Conservation (phyloP, 2,888 invertebrate genomes). For the Drosophila nigricruria region DNA sequence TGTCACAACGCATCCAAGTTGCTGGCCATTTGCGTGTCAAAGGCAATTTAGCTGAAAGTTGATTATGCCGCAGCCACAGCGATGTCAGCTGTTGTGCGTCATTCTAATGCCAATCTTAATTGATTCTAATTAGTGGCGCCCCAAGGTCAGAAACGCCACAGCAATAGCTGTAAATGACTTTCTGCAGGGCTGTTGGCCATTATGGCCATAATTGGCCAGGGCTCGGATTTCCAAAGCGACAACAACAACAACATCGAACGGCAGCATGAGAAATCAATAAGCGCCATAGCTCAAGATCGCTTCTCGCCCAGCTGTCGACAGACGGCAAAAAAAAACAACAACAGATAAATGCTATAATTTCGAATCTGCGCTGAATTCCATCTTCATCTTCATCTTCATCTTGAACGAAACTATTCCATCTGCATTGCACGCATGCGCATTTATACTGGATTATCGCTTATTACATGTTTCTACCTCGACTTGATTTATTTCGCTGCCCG, state of each 20-base stretch:
- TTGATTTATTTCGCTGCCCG: conserved; percentile 64
- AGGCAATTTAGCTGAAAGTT: conserved; percentile 36
- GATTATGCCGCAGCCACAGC: conserved; percentile 32
- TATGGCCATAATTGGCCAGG: conserved; percentile 36
- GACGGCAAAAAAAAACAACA: conserved; percentile 5
- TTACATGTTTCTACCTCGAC: conserved; percentile 67
- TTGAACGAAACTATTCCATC: conserved; percentile 4
- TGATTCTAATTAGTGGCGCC: conserved; percentile 38
- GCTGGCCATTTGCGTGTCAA: conserved; percentile 44
- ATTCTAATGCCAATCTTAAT: conserved; percentile 49
- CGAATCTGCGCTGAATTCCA: conserved; percentile 32
- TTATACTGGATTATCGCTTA: conserved; percentile 79
- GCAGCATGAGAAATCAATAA: conserved; percentile 70
- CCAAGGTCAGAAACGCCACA: conserved; percentile 31
- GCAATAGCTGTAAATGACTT: conserved; percentile 61
- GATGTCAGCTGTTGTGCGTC: conserved; percentile 10
- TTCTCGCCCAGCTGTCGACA: conserved; percentile 37
- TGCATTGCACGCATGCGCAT: conserved; percentile 73
- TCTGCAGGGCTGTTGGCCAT: conserved; percentile 44
- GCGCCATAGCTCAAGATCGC: conserved; percentile 43
- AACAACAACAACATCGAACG: conserved; percentile 16
- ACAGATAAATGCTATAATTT: conserved; percentile 69
- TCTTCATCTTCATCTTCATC: conserved; percentile 4
- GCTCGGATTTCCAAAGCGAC: conserved; percentile 16
- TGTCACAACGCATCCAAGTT: conserved; percentile 11